Conservation (phyloP, 2,113 vertebrate species). For the Xenus cinereus region DNA sequence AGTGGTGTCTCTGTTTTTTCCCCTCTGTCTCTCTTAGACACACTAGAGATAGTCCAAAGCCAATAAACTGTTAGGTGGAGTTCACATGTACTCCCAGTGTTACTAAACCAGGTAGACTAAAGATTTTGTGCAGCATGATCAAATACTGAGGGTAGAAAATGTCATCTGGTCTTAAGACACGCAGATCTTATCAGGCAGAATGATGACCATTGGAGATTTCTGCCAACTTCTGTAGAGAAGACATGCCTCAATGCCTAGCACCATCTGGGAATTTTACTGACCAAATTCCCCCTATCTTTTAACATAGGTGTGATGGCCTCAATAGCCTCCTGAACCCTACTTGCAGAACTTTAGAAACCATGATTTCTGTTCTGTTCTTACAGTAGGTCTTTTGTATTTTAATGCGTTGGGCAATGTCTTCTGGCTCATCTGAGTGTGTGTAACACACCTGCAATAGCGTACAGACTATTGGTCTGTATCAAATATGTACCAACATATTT, state of each 20-base stretch:
- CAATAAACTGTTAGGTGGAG: not conserved
- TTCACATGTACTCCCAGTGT: not conserved
- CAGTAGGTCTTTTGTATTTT: not conserved
- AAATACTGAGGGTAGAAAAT: not conserved
- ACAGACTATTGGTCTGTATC: not conserved
- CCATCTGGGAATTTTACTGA: not conserved
- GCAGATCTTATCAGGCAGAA: not conserved
- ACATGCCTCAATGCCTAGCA: not conserved
- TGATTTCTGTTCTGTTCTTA: not conserved
- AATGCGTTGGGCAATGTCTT: not conserved
- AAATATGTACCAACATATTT: not conserved
- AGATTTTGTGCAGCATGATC: not conserved
- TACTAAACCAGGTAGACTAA: not conserved
- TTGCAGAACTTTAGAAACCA: not conserved
- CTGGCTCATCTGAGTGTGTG: not conserved
- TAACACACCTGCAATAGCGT: not conserved
- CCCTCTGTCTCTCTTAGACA: not conserved
- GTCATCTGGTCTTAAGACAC: not conserved
- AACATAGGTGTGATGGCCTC: not conserved
- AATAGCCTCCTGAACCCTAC: not conserved
- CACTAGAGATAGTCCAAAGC: not conserved
- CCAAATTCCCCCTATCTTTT: not conserved
- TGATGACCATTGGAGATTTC: not conserved
- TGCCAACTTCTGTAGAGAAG: not conserved
- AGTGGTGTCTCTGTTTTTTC: not conserved